Base-by-base conservation (phyloP, 2,113 vertebrate genomes). In the Proterorhinus semilunaris region DNA sequence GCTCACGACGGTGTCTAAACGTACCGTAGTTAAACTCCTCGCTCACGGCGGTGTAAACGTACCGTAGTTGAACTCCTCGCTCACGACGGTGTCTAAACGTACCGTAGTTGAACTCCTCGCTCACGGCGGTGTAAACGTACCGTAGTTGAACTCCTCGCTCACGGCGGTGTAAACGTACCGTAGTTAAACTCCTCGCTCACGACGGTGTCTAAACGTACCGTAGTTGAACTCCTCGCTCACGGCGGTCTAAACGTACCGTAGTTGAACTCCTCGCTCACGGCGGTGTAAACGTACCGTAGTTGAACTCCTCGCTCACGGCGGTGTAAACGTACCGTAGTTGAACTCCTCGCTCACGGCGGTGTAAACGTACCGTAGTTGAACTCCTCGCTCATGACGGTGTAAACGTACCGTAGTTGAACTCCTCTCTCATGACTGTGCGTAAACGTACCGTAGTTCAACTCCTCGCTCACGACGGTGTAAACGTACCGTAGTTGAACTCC, bases 241-340 rank as follows among this genome's bases (percentile, higher is more conserved):
- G 80, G 99, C 93, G 10, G 95, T 95, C 69, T 21, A 21, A 21
- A 21, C 21, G 21, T 21, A 21, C 21, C 21, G 44, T 94, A 93
- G 84, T 95, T 96, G 83, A 99, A 96, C 88, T 99, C 96, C 87
- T 99, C 97, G 65, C 93, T 91, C 93, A 99, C 98, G 80, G 99
- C 93, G 10, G 95, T 95, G 69, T 21, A 21, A 21, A 21, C 21
- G 21, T 21, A 21, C 21, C 21, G 44, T 94, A 93, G 84, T 95
- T 96, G 83, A 99, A 96, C 88, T 99, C 96, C 87, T 99, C 97
- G 65, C 93, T 91, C 93, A 99, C 98, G 80, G 99, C 93, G 10
- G 95, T 95, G 69, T 21, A 21, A 21, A 21, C 21, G 21, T 21
- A 21, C 21, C 21, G 44, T 94, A 93, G 84, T 95, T 96, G 83